Conservation (phyloP, 92 coral and sea anemone species). For the Metridium senile region DNA sequence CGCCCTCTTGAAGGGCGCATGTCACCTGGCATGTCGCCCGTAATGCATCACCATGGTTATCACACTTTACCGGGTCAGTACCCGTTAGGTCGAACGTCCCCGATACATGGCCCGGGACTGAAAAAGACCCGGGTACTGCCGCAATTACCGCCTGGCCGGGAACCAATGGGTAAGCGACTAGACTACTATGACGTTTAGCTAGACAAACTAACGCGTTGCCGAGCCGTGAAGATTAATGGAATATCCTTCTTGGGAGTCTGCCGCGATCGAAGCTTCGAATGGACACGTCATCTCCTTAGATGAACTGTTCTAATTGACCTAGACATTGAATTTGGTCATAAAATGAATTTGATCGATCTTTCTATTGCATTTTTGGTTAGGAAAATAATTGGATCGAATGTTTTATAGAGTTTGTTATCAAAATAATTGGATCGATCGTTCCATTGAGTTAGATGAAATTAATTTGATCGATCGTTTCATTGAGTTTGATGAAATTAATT, state of each 20-base stretch:
- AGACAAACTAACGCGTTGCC: slow-evolving; percentile 16
- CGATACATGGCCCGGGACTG: slow-evolving; percentile 84
- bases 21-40: slow-evolving; percentile 77
- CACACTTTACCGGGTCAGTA: slow-evolving; percentile 78
- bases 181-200: slow-evolving; percentile 29
- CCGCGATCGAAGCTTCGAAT: slow-evolving; percentile 30
- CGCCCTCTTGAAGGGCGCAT: slow-evolving; percentile 78
- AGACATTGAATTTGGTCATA: slow-evolving; percentile 7
- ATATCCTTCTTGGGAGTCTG: slow-evolving; percentile 35
- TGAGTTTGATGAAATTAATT: slow-evolving; percentile 3
- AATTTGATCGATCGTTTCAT: background rate
- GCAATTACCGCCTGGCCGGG: slow-evolving; percentile 86
- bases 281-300: slow-evolving; percentile 24
- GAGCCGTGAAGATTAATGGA: slow-evolving; percentile 45
- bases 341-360: slow-evolving; percentile 8
- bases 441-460: background rate
- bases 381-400: background rate
- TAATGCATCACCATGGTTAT: slow-evolving; percentile 61
- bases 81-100: slow-evolving; percentile 93
- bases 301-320: slow-evolving; percentile 27
- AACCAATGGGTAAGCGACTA: slow-evolving; percentile 84
- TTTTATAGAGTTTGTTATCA: too few relatives aligned
- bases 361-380: background rate
- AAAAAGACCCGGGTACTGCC: slow-evolving; percentile 94
- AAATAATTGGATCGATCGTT: background rate